Conservation (phyloP, 1,140 invertebrate genomes). For the Leptinotarsa undecemlineata region DNA sequence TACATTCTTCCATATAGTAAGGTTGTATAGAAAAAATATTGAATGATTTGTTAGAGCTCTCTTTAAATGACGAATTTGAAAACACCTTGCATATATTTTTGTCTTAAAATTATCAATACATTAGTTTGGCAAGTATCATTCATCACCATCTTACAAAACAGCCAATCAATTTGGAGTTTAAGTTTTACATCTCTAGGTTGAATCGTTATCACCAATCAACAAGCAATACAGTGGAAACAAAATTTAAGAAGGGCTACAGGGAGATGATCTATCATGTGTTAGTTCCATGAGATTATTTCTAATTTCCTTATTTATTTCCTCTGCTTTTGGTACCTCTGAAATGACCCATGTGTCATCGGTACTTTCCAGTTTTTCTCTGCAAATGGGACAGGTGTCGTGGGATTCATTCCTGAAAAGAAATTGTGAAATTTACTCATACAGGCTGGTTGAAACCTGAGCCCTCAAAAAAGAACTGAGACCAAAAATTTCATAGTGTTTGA, state of each 20-base stretch:
- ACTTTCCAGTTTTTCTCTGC: slow-evolving; percentile 63
- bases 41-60: no score
- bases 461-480: no score
- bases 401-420: slow-evolving; percentile 63
- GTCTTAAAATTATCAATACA: neutral
- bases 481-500: no score
- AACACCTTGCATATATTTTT: no score
- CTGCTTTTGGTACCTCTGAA: slow-evolving; percentile 65
- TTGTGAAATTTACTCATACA: no score
- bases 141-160: neutral
- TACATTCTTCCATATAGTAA: no score
- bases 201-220: no score
- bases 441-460: no score
- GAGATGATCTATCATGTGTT: slow-evolving; percentile 38
- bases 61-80: no score
- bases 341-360: slow-evolving; percentile 70
- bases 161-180: neutral
- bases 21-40: no score
- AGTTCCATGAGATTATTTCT: slow-evolving; percentile 47
- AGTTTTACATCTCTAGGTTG: no score
- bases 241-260: slow-evolving; percentile 43
- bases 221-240: neutral
- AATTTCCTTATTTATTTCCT: slow-evolving; percentile 66
- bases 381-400: slow-evolving; percentile 71
- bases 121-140: neutral